A percentile compares a stretch with the other conserved stretches of the same genome.
Conservation (phyloP, 2,113 vertebrate species). For the Papio anubis region DNA sequence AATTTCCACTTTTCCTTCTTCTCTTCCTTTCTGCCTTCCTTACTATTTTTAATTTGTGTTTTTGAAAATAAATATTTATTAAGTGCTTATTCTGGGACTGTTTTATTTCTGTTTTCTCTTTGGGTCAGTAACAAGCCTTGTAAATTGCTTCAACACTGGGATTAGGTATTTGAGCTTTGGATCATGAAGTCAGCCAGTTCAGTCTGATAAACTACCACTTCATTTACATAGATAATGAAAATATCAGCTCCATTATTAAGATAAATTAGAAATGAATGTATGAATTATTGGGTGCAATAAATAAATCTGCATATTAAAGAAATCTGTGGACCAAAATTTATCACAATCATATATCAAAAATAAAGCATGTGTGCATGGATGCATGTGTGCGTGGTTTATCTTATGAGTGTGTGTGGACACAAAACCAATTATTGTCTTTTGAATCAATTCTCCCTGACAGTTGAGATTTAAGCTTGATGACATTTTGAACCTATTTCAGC, state of each 20-base stretch:
- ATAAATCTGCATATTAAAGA: background rate
- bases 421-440: background rate
- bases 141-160: background rate
- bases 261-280: conserved; percentile 8
- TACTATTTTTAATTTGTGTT: background rate
- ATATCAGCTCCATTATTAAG: conserved; percentile 16
- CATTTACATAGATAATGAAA: background rate
- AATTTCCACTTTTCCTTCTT: background rate
- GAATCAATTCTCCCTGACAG: background rate
- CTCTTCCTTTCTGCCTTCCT: background rate
- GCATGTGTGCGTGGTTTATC: background rate
- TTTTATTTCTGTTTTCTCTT: background rate
- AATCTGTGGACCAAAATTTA: background rate
- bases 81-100: background rate
- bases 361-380: background rate
- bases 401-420: background rate
- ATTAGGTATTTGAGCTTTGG: background rate
- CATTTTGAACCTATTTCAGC: background rate
- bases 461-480: background rate
- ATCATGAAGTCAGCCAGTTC: background rate
- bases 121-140: background rate
- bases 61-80: background rate
- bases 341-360: background rate
- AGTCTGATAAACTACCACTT: background rate
- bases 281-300: background rate